Base-by-base conservation (phyloP, 2,113 vertebrate species). In the Holacanthus passer region DNA sequence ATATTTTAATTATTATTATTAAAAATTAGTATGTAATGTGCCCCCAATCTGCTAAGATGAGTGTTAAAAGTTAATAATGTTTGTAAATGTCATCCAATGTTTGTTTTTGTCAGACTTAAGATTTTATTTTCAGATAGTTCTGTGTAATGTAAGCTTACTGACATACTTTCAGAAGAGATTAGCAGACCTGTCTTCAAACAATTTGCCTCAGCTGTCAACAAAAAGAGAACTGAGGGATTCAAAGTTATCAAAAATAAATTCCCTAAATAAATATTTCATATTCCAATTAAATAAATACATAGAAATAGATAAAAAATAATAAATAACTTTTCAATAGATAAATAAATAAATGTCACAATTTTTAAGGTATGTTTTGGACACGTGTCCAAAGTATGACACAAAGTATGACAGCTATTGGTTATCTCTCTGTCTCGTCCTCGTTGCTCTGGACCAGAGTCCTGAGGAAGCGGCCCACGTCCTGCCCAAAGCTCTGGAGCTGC, bases 401-500 rank as follows among this genome's bases (percentile, higher is more conserved):
- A 3, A 32, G 0, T 5, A 3, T 19, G 41, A 32, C 20, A 41
- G 0, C 0, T 4, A 7, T 56, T 11, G 9, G 32, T 91, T 67
- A 88, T 53, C 63, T 86, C 20, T 91, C 62, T 0, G 53, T 39
- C 20, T 89, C 81, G 4, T 83, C 83, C 3, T 85, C 67, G 0
- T 59, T 55, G 56, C 29, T 56, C 10, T 2, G 45, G 48, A 82
- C 69, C 73, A 94, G 69, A 43, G 37, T 78, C 39, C 84, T 75
- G 14, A 96, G 80, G 81, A 63, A 88, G 17, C 87, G 91, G 22
- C 43, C 73, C 19, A 90, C 4, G 20, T 94, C 89, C 65, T 79
- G 67, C 6, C 73, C 74, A 9, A 95, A 95, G 0, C 66, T 6
- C 73, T 83, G 86, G 10, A 96, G 93, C 79, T 94, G 92, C 4